A percentile compares a stretch with the other conserved stretches of the same genome.
Evolutionary conservation across 2,113 vertebrate species (phyloP).

Genomic region (Phylloscopus whistleri): DNA sequence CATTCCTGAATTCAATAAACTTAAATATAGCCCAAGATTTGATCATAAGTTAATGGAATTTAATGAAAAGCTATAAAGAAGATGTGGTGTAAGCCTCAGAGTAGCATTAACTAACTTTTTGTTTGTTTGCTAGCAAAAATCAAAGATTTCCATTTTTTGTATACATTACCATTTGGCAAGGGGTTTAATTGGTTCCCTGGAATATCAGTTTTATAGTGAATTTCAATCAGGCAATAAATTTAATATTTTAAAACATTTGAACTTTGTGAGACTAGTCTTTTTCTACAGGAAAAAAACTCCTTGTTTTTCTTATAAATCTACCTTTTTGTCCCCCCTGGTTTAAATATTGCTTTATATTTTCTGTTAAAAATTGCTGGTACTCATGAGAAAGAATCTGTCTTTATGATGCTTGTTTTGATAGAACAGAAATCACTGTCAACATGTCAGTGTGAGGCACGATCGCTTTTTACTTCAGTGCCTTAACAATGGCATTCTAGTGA

Average conservation of each 20-base stretch:
- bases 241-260: not conserved
- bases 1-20: not conserved
- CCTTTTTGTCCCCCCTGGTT: not conserved
- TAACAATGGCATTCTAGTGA: not conserved
- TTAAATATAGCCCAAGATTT: not conserved
- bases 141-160: not conserved
- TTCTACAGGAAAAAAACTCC: not conserved
- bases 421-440: rapidly evolving
- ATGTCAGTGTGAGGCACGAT: not conserved
- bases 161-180: not conserved
- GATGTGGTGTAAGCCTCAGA: not conserved
- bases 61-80: slow-evolving; percentile 8
- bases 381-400: not conserved
- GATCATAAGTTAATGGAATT: not conserved
- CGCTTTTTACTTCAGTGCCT: not conserved
- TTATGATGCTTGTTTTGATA: not conserved
- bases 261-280: not conserved
- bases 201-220: not conserved
- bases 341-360: not conserved
- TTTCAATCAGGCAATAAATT: not conserved
- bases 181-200: not conserved
- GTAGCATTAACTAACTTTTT: not conserved
- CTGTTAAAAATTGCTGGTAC: not conserved
- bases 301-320: not conserved
- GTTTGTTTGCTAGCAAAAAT: not conserved